Percentiles rank a stretch among this genome's conserved stretches.
phyloP scores from a whole-genome alignment of 2,797 vertebrate species.

The Chaetodon trifasciatus region DNA sequence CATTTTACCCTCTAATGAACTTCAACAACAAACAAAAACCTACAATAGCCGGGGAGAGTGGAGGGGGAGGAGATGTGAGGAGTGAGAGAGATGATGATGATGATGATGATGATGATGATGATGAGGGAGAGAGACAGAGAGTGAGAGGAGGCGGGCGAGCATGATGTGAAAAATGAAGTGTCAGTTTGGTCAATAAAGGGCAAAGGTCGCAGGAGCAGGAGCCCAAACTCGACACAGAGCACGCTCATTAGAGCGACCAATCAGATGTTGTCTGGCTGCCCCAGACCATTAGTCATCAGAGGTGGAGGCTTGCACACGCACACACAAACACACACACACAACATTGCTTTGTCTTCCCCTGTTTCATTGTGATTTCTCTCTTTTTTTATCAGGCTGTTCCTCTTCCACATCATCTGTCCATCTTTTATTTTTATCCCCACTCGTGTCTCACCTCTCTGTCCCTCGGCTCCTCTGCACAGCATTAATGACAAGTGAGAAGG shows the following conservation, averaged over 20 bases:
- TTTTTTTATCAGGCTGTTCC: slow-evolving; percentile 31
- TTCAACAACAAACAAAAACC: slow-evolving; percentile 72
- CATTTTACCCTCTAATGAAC: slow-evolving; percentile 66
- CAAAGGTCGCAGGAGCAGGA: slow-evolving; percentile 94
- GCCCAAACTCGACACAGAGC: slow-evolving; percentile 92
- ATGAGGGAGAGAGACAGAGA: slow-evolving; percentile 8
- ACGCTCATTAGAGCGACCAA: slow-evolving; percentile 96
- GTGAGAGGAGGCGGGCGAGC: slow-evolving; percentile 81
- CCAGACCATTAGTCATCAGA: slow-evolving; percentile 92
- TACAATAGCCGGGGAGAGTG: slow-evolving; percentile 32
- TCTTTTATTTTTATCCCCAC: slow-evolving; percentile 48
- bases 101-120: neutral
- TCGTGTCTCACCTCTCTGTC: slow-evolving; percentile 37
- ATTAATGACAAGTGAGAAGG: slow-evolving; percentile 17
- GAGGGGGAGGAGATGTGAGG: slow-evolving; percentile 20
- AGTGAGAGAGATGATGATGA: slow-evolving; percentile 12
- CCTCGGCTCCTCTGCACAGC: slow-evolving; percentile 27
- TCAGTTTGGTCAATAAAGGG: slow-evolving; percentile 98
- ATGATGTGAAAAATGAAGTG: slow-evolving; percentile 99
- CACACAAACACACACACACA: slow-evolving; percentile 48
- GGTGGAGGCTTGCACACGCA: slow-evolving; percentile 77
- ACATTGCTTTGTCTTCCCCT: slow-evolving; percentile 59
- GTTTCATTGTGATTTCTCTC: slow-evolving; percentile 42
- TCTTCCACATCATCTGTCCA: slow-evolving; percentile 27
- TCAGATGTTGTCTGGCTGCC: slow-evolving; percentile 88